A percentile compares a stretch with the other conserved stretches of the same genome.
Conservation (phyloP, 2,113 vertebrate genomes). For the Amia ocellicauda region DNA sequence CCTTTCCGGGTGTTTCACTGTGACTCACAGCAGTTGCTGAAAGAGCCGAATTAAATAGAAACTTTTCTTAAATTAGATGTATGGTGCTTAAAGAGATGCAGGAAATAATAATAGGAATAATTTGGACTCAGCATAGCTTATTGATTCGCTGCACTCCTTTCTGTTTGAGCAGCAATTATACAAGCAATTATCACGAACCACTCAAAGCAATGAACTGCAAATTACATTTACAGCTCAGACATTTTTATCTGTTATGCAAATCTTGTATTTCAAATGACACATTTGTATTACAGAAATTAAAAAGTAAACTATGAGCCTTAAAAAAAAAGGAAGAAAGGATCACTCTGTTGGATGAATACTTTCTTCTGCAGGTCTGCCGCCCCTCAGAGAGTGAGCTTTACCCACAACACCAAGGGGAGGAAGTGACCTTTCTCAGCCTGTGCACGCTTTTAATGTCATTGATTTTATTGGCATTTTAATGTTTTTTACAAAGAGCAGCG, state of each 20-base stretch:
- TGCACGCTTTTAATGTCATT: background rate
- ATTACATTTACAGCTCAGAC: background rate
- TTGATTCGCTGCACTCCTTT: background rate
- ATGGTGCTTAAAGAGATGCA: background rate
- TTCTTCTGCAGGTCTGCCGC: background rate
- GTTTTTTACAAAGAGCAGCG: background rate
- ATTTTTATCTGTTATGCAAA: background rate
- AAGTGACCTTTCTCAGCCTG: background rate
- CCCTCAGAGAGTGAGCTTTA: background rate
- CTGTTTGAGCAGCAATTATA: background rate
- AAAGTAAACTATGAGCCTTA: background rate
- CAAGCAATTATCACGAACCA: background rate
- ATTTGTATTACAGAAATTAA: background rate
- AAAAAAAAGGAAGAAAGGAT: background rate
- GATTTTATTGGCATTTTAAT: background rate
- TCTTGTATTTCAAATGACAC: background rate
- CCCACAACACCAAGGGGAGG: background rate
- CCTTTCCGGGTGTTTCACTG: too few species aligned
- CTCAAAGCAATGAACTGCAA: conserved; percentile 4
- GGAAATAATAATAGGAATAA: background rate
- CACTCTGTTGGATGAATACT: background rate
- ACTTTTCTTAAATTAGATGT: background rate
- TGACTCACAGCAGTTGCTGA: background rate
- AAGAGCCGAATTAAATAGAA: background rate
- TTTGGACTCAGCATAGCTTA: background rate